phyloP scores from a whole-genome alignment of 2,797 vertebrate species.

The Antennarius maculatus region DNA sequence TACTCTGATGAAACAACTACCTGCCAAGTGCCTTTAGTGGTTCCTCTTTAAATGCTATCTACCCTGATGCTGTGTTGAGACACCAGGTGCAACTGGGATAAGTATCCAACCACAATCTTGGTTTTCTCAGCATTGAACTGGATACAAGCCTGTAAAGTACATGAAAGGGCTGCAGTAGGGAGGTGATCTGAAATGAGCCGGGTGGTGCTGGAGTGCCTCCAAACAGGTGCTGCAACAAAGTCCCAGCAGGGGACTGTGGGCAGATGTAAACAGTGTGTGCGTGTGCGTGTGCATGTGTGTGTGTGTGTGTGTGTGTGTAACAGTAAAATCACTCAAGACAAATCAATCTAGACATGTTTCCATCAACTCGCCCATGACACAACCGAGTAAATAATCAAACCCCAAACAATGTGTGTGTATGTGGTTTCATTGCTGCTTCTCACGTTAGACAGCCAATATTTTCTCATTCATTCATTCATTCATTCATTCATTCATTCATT shows the following conservation, averaged over 20 bases:
- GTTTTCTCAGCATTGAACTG: conserved; percentile 34
- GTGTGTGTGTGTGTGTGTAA: neutral
- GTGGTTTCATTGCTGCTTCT: neutral
- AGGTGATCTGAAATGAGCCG: conserved; percentile 37
- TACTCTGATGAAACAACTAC: conserved; percentile 12
- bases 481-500: too few relatives aligned
- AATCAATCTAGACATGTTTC: neutral
- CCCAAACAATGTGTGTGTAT: neutral
- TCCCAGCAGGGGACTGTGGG: conserved; percentile 41
- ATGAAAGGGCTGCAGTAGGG: conserved; percentile 46
- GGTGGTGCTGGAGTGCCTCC: conserved; percentile 62
- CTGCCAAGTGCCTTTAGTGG: conserved; percentile 9
- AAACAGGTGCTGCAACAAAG: conserved; percentile 67
- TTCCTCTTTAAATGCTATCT: conserved; percentile 20
- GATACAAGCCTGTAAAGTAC: conserved; percentile 56
- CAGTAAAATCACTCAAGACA: too few relatives aligned
- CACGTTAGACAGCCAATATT: neutral
- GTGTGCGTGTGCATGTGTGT: conserved; percentile 8
- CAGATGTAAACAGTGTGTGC: conserved; percentile 14
- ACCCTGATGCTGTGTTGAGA: conserved; percentile 20
- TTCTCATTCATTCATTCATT: neutral
- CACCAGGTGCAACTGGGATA: conserved; percentile 36
- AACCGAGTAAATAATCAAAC: neutral
- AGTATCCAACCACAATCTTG: conserved; percentile 25
- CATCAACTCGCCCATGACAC: neutral